Evolutionary conservation across 2,888 invertebrate species (phyloP).

Genomic region (Limnephilus auricula): DNA sequence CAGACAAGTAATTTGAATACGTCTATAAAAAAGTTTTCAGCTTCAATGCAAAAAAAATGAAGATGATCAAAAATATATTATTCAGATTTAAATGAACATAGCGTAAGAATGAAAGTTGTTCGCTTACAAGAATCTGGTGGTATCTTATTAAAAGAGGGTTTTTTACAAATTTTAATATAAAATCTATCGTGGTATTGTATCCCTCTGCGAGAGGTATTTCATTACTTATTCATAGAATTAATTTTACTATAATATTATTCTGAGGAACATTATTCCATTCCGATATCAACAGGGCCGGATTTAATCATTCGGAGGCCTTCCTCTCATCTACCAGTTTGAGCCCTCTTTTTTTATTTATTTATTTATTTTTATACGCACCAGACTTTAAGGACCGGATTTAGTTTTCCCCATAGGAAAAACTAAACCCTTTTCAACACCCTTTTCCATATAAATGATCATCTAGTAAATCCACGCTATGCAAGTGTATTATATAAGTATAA

Average conservation of each 20-base stretch:
- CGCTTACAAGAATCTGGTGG: not conserved
- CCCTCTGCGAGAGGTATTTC: not conserved
- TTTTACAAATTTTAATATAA: not conserved
- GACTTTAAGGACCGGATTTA: too few species aligned
- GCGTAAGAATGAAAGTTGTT: not conserved
- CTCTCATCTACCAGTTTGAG: too few species aligned
- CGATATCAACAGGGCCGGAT: not conserved
- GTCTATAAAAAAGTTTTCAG: not conserved
- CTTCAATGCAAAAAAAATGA: not conserved
- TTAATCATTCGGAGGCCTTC: too few species aligned
- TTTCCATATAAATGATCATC: too few species aligned
- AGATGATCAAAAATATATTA: constrained; percentile 5
- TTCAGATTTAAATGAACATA: not conserved
- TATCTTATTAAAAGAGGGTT: not conserved
- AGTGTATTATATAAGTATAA: too few species aligned
- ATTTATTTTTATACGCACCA: too few species aligned
- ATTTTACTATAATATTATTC: not conserved
- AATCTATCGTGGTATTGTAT: not conserved
- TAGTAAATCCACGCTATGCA: too few species aligned
- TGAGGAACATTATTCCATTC: not conserved
- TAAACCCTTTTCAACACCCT: too few species aligned
- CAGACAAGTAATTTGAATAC: constrained; percentile 36
- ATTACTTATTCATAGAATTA: not conserved
- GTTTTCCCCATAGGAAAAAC: too few species aligned
- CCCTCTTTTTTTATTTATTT: too few species aligned